Evolutionary conservation across 2,113 vertebrate genomes (phyloP).

Genomic region (Macquaria australasica): DNA sequence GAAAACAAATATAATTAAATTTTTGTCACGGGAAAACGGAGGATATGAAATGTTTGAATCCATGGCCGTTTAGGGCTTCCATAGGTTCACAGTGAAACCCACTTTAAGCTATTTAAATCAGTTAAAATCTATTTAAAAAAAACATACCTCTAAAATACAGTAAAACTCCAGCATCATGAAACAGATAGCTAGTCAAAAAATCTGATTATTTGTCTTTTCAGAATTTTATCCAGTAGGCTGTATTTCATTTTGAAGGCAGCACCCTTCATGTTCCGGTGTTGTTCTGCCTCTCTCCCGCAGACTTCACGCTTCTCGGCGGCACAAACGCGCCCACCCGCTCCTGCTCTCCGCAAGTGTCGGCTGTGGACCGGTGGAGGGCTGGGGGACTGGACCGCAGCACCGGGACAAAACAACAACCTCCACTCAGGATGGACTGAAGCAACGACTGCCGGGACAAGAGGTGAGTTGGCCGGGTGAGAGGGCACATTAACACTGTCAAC

Average conservation of each 20-base stretch:
- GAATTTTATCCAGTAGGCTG: accelerated
- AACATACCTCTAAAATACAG: not conserved
- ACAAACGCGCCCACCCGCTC: slow-evolving; percentile 59
- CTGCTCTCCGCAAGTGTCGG: slow-evolving; percentile 40
- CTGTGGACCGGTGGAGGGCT: slow-evolving; percentile 30
- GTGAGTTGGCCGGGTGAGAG: slow-evolving; percentile 38
- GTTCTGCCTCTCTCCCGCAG: not conserved
- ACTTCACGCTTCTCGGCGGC: slow-evolving; percentile 5
- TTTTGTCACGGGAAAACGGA: too few species aligned
- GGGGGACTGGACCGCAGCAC: slow-evolving; percentile 35
- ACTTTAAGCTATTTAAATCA: too few species aligned
- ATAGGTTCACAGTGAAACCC: too few species aligned
- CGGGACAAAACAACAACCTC: slow-evolving; percentile 41
- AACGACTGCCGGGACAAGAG: slow-evolving; percentile 16
- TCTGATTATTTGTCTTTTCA: not conserved
- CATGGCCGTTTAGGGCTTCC: too few species aligned
- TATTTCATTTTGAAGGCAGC: slow-evolving; percentile 67
- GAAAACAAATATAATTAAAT: too few species aligned
- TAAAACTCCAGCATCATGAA: not conserved
- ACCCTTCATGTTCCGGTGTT: slow-evolving; percentile 14
- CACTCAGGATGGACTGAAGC: slow-evolving; percentile 22
- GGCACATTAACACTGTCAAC: not conserved
- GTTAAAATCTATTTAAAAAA: too few species aligned
- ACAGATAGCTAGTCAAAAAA: not conserved
- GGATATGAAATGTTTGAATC: too few species aligned